Evolutionary conservation across 2,888 invertebrate genomes (phyloP).

Genomic region (Alloplasta piceator): DNA sequence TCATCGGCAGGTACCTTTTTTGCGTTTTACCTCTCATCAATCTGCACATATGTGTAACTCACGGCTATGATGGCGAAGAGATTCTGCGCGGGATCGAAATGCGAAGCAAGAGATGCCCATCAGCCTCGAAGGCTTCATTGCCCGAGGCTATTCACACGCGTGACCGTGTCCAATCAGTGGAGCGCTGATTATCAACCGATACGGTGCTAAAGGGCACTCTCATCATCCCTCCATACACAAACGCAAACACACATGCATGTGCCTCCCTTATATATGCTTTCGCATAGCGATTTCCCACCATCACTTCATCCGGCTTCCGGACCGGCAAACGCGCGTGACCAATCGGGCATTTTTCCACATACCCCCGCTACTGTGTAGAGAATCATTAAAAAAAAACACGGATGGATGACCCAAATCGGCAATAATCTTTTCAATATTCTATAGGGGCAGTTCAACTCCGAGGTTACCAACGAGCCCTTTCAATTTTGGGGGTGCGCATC

Average conservation of each 20-base stretch:
- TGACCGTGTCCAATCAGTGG: conserved; percentile 70
- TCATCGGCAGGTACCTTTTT: conserved; percentile 7
- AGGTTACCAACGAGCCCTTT: too few species aligned
- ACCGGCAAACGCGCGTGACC: conserved; percentile 12
- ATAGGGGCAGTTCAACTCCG: too few species aligned
- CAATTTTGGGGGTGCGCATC: too few species aligned
- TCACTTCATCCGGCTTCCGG: conserved; percentile 33
- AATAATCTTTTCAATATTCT: too few species aligned
- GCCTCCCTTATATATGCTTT: too few species aligned
- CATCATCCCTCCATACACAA: neutral
- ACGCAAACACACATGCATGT: neutral
- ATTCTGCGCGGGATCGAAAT: conserved; percentile 23
- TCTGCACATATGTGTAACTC: neutral
- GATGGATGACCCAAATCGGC: too few species aligned
- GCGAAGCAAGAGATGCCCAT: conserved; percentile 35
- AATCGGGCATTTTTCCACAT: conserved; percentile 34
- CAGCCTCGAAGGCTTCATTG: conserved; percentile 68
- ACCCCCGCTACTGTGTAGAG: conserved; percentile 44
- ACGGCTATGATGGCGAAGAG: conserved; percentile 7
- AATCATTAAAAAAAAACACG: too few species aligned
- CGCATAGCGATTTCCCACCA: conserved; percentile 27
- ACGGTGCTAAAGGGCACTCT: conserved; percentile 35
- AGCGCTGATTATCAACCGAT: conserved; percentile 63
- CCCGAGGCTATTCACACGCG: conserved; percentile 56
- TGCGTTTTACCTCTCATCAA: neutral